Conservation (phyloP, 2,113 vertebrate species). For the Cygnus buccinator region DNA sequence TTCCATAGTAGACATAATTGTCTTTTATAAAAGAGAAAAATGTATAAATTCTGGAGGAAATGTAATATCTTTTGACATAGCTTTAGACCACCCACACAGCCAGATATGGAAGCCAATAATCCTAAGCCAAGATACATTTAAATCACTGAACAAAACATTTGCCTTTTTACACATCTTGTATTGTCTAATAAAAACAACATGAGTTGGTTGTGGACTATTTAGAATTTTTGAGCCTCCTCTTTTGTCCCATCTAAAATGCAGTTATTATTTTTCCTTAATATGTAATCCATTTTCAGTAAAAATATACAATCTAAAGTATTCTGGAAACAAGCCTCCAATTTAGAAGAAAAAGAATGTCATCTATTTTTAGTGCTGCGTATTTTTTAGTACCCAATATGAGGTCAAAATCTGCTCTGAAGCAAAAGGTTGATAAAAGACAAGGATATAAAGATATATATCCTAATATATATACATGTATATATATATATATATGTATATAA, state of each 20-base stretch:
- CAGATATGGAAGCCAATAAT: slow-evolving; percentile 10
- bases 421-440: not conserved
- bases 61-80: slow-evolving; percentile 17
- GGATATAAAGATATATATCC: not conserved
- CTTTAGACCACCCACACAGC: slow-evolving; percentile 35
- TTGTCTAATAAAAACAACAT: slow-evolving; percentile 30
- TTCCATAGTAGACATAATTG: slow-evolving; percentile 34
- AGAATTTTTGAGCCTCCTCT: not conserved
- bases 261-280: not conserved
- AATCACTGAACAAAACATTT: slow-evolving; percentile 29
- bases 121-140: slow-evolving; percentile 45
- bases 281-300: not conserved
- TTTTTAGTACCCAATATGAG: slow-evolving; percentile 13
- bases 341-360: not conserved
- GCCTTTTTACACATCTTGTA: not conserved
- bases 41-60: slow-evolving; percentile 15
- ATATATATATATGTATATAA: not conserved
- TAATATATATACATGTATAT: not conserved
- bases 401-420: slow-evolving; percentile 4
- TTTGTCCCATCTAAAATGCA: not conserved
- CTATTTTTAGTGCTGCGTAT: slow-evolving; percentile 45
- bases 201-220: not conserved
- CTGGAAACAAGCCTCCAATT: not conserved
- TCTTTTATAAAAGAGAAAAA: slow-evolving; percentile 29
- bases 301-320: not conserved